Base-by-base conservation (phyloP, 2,888 invertebrate species). In the Cynaeus angustus region DNA sequence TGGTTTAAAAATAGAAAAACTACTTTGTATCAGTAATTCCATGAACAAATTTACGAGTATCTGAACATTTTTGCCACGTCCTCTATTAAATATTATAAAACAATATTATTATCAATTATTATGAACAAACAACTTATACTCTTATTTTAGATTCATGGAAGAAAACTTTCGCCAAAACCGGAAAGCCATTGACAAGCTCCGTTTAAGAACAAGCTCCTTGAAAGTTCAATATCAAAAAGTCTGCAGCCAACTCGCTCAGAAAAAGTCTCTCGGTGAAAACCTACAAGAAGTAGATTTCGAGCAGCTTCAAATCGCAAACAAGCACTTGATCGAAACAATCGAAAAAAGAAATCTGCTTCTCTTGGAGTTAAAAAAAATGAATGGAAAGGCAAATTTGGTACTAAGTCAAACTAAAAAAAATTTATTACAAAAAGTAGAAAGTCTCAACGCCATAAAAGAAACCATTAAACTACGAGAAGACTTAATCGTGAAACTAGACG, bases 211-310 rank as follows among this genome's bases (percentile, higher is more conserved):
- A 0, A 86, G 87, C 67, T 89, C 89, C 0, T 75, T 88, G 0
- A 89, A 87, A 77, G 84, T 85, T 0, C 87, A 88, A 68, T 86
- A 86, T 74, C 85, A 82, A 33, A 88, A 88, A 78, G 77, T 89
- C 0, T 87, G 86, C 72, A 83, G 86, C 0, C 88, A 89, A 71
- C 85, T 90, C 2, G 83, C 85, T 38, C 83, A 87, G 1, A 89
- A 89, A 72, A 83, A 86, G 1, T 88, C 89, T 75, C 75, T 90
- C 0, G 89, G 88, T 10, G 89, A 89, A 67, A 86, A 85, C 48
- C 78, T 91, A 0, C 83, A 88, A 58, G 86, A 88, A 0, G 87
- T 90, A 0, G 91, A 91, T 77, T 91, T 91, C 73, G 88, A 90
- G 13, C 88, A 89, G 76, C 76, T 90, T 1, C 85, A 85, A 71